Evolutionary conservation across 2,797 vertebrate species (phyloP), one percentile per base, ranked within the genome.

Genomic region (Clarias platycephalus): DNA sequence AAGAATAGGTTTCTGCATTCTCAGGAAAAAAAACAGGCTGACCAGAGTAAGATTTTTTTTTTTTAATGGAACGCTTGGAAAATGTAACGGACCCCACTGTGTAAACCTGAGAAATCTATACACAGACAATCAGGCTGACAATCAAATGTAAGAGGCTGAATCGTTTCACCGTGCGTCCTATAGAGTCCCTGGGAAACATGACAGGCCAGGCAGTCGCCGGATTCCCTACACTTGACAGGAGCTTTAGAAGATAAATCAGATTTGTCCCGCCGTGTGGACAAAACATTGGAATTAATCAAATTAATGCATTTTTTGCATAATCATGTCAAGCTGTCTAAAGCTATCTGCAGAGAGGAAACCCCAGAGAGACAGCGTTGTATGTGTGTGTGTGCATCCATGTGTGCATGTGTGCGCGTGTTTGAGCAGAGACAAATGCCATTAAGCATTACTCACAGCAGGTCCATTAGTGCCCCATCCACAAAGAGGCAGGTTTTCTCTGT

Each of bases 401-500:
- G 76, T 78, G 76, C 5, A 53, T 40, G 53, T 53, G 84, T 8
- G 64, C 16, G 22, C 13, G 22, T 53, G 80, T 13, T 55, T 10
- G 26, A 13, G 22, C 20, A 83, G 85, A 86, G 60, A 66, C 58
- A 83, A 86, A 83, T 80, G 68, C 80, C 81, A 86, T 86, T 86
- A 86, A 83, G 82, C 62, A 57, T 81, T 86, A 83, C 80, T 86
- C 85, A 83, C 67, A 80, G 77, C 82, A 83, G 68, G 83, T 86
- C 85, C 85, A 86, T 86, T 83, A 86, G 81, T 83, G 85, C 76
- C 68, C 85, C 60, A 58, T 83, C 81, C 77, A 64, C 77, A 86
- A 78, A 85, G 67, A 83, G 66, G 76, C 82, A 80, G 77, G 81
- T 60, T 83, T 71, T 72, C 76, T 83, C 67, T 75, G 68, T 58